Percentiles rank a stretch among this genome's conserved stretches.
Conservation (phyloP, 2,797 vertebrate genomes). For the Acipenser transmontanus region DNA sequence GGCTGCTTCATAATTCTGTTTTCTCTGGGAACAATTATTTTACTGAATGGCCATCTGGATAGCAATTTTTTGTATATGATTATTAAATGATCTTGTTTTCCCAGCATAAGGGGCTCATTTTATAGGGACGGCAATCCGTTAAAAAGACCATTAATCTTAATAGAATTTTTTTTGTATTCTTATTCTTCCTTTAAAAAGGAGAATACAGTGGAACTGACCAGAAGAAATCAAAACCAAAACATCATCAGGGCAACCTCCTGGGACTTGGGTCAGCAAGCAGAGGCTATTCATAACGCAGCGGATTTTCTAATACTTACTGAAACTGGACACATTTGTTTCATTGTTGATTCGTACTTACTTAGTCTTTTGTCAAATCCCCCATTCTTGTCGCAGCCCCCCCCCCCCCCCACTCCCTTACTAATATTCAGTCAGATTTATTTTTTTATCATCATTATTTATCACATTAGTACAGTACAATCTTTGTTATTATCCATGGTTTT, state of each 20-base stretch:
- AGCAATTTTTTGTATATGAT: constrained; percentile 24
- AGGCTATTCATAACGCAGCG: too few species aligned
- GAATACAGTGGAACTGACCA: constrained; percentile 11
- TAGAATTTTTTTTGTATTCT: constrained; percentile 19
- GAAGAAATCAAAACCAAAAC: constrained; percentile 19
- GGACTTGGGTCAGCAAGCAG: background rate
- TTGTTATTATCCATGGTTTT: too few species aligned
- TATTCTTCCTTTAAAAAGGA: constrained; percentile 16
- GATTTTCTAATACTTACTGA: too few species aligned
- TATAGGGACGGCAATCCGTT: constrained; percentile 17
- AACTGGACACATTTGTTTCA: too few species aligned
- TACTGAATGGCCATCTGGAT: constrained; percentile 28
- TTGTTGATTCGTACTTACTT: too few species aligned
- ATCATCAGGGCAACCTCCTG: constrained; percentile 9
- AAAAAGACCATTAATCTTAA: constrained; percentile 35
- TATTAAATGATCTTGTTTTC: constrained; percentile 33
- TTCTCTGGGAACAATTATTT: constrained; percentile 11
- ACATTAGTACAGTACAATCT: too few species aligned
- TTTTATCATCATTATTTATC: too few species aligned
- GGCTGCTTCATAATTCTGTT: constrained; percentile 23
- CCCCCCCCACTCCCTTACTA: too few species aligned
- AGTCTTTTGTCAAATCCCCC: too few species aligned
- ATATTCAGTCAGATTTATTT: too few species aligned
- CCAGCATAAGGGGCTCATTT: constrained; percentile 24
- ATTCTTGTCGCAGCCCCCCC: too few species aligned